Evolutionary conservation across 2,113 vertebrate species (phyloP), one percentile per base, ranked within the genome.

Genomic region (Apodemus speciosus): DNA sequence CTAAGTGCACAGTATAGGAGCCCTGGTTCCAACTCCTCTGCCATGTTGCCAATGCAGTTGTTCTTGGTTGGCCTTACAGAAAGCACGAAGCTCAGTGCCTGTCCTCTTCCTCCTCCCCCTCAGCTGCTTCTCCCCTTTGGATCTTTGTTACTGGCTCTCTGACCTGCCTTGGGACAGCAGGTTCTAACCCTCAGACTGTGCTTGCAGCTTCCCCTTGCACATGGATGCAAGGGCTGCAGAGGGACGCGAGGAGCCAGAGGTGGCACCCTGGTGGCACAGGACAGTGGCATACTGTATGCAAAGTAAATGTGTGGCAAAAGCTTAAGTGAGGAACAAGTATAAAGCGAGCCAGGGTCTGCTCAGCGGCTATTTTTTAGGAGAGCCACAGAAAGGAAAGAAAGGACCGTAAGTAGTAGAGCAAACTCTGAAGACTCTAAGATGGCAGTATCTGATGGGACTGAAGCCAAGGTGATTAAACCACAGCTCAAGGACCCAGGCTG

Each of bases 381-480:
- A 69, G n/a, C 15, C 3, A 30, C 1, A 3, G 76, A 56, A 23
- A 25, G 21, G 15, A 9, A 30, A 51, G 32, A 6, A 73, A 40
- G n/a, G 21, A 2, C 1, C 2, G 2, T 1, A 30, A 85, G 73
- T n/a, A 40, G 3, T 1, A 4, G 49, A 7, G 25, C 0, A 0
- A 80, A n/a, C 49, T 9, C 20, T 13, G 3, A 56, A 60, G 88
- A 30, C 16, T 18, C 83, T 13, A 13, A 40, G 62, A 6, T 3
- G 5, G 32, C 0, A 38, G 6, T 9, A 0, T 0, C 66, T 53
- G 75, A 43, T 32, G 15, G 25, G 72, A 49, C 77, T 18, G n/a
- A 23, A 68, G 73, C 8, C 23, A 46, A 20, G 69, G 32, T 27
- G 11, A 2, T 2, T 15, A 51, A 40, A 35, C 20, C 35, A 0